Percentiles rank a stretch among this genome's conserved stretches.
phyloP scores from a whole-genome alignment of 1,140 invertebrate genomes.

The Mylabris phalerata region DNA sequence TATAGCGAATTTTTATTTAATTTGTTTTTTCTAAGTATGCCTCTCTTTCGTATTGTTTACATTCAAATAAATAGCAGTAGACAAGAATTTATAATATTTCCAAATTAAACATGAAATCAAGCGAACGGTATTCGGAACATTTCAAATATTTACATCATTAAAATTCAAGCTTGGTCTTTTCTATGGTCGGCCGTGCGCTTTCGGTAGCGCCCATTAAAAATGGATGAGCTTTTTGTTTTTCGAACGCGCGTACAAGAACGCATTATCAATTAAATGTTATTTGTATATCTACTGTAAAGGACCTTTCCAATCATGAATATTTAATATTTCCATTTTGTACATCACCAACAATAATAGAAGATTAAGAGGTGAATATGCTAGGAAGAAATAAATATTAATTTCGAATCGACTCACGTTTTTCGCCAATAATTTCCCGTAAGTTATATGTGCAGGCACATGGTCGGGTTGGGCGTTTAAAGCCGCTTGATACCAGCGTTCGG shows the following conservation, averaged over 20 bases:
- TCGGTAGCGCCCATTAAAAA: slow-evolving; percentile 3
- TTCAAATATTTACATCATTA: slow-evolving; percentile 19
- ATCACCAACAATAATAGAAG: too few relatives aligned
- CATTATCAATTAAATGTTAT: slow-evolving; percentile 15
- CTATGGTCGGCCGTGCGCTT: not conserved
- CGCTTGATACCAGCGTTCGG: slow-evolving; percentile 76
- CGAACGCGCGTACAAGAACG: slow-evolving; percentile 9
- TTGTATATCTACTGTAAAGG: slow-evolving; percentile 10
- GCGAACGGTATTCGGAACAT: slow-evolving; percentile 7
- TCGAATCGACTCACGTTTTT: slow-evolving; percentile 67
- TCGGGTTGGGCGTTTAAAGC: slow-evolving; percentile 75
- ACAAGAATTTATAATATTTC: too few relatives aligned
- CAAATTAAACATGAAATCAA: slow-evolving; percentile 2
- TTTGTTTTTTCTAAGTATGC: too few relatives aligned
- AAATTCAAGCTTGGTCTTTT: slow-evolving; percentile 9
- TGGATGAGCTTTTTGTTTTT: slow-evolving; percentile 13
- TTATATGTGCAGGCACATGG: slow-evolving; percentile 82
- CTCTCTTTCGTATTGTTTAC: too few relatives aligned
- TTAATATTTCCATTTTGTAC: too few relatives aligned
- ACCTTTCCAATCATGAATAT: not conserved
- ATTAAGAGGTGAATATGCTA: too few relatives aligned
- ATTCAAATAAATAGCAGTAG: too few relatives aligned
- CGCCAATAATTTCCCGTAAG: slow-evolving; percentile 83
- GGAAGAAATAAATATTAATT: slow-evolving; percentile 1
- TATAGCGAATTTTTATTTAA: too few relatives aligned